phyloP scores from a whole-genome alignment of 2,888 invertebrate species.

The Acanthosepion pharaonis region DNA sequence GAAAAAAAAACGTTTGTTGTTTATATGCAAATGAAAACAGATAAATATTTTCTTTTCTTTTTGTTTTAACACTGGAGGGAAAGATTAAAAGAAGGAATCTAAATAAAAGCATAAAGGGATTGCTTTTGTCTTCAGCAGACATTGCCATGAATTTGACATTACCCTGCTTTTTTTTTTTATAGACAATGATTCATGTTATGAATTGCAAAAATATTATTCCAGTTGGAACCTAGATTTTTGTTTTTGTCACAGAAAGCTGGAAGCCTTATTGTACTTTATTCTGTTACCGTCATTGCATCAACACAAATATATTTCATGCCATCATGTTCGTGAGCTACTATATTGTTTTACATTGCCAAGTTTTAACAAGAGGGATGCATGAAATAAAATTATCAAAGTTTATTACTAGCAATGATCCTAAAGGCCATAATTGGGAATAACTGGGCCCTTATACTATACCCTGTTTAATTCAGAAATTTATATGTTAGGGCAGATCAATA shows the following conservation, averaged over 20 bases:
- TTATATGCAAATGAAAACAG: slow-evolving; percentile 33
- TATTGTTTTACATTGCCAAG: too few relatives aligned
- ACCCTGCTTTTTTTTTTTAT: not conserved
- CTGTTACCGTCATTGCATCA: not conserved
- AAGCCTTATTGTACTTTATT: not conserved
- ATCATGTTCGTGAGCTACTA: not conserved
- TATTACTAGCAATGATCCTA: too few relatives aligned
- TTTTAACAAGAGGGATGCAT: too few relatives aligned
- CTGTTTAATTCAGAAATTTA: too few relatives aligned
- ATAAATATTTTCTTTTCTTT: not conserved
- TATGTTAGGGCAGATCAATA: too few relatives aligned
- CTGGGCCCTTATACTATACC: too few relatives aligned
- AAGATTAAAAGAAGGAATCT: not conserved
- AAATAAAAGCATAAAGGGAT: not conserved
- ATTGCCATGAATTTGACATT: not conserved
- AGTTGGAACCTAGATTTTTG: not conserved
- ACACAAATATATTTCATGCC: not conserved
- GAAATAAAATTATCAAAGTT: too few relatives aligned
- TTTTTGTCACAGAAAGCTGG: not conserved
- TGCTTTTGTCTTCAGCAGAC: not conserved
- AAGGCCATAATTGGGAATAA: too few relatives aligned
- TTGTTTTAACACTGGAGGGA: not conserved
- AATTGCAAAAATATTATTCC: not conserved
- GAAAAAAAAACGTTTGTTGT: not conserved
- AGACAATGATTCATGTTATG: not conserved